Percentiles rank a stretch among this genome's conserved stretches.
phyloP scores from a whole-genome alignment of 2,113 vertebrate genomes.

The Acinonyx jubatus region DNA sequence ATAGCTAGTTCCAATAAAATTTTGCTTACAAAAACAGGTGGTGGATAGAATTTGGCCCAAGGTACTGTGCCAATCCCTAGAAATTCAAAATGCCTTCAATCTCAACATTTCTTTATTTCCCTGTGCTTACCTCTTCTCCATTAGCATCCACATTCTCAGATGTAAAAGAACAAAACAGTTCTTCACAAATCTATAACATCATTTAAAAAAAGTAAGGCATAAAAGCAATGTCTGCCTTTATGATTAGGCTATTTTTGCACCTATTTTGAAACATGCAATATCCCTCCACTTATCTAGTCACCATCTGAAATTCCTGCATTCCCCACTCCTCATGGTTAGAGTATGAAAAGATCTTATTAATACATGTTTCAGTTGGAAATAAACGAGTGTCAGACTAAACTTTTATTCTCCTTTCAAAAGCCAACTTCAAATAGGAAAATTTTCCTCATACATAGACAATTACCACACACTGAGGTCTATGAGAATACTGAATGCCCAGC shows the following conservation, averaged over 20 bases:
- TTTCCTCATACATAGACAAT: background rate
- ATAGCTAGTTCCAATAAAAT: background rate
- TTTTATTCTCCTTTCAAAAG: constrained; percentile 30
- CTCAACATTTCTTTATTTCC: background rate
- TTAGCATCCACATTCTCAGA: background rate
- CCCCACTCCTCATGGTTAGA: background rate
- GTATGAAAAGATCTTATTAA: background rate
- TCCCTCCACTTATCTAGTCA: background rate
- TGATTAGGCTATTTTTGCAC: background rate
- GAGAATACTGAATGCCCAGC: background rate
- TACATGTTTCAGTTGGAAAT: constrained; percentile 14
- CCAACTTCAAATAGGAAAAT: background rate
- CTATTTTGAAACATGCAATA: background rate
- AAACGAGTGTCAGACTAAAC: constrained; percentile 32
- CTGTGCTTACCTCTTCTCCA: background rate
- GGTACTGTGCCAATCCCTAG: background rate
- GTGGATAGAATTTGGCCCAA: background rate
- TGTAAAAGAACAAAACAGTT: constrained; percentile 36
- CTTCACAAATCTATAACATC: background rate
- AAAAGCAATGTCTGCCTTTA: constrained; percentile 1
- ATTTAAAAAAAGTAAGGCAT: background rate
- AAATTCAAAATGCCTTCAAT: constrained; percentile 2
- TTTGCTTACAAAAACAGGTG: constrained; percentile 25
- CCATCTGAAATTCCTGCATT: background rate
- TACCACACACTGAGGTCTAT: background rate